Evolutionary conservation across 1,140 invertebrate species (phyloP).

Genomic region (Drosophila tani): DNA sequence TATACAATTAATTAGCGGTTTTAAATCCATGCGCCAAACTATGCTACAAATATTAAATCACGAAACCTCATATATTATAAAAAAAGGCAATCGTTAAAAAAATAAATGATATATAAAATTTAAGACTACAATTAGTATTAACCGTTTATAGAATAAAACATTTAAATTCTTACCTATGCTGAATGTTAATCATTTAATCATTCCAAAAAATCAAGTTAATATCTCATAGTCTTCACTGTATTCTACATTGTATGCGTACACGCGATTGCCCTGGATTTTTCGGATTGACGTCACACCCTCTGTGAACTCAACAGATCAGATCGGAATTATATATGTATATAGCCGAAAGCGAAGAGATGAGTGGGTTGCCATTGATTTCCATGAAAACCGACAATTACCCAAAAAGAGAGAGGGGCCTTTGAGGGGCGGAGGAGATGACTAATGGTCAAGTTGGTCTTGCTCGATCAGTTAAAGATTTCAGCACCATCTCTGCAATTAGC

Average conservation of each 20-base stretch:
- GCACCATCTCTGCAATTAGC: constrained; percentile 54
- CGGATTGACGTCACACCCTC: constrained; percentile 75
- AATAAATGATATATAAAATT: too few species aligned
- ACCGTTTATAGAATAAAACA: too few species aligned
- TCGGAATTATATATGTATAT: constrained; percentile 10
- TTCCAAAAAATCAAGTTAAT: too few species aligned
- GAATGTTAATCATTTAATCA: too few species aligned
- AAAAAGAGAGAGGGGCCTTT: constrained; percentile 7
- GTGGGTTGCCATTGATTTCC: constrained; percentile 39
- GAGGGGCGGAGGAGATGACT: constrained; percentile 20
- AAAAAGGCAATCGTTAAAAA: too few species aligned
- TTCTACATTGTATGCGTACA: constrained; percentile 41
- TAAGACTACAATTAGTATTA: too few species aligned
- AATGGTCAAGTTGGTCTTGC: constrained; percentile 35
- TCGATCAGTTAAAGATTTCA: constrained; percentile 46
- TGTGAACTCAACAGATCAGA: constrained; percentile 33
- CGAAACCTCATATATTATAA: too few species aligned
- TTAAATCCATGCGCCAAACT: too few species aligned
- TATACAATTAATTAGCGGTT: background rate
- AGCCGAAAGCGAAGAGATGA: constrained; percentile 14
- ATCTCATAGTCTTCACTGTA: background rate
- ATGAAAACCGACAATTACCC: constrained; percentile 33
- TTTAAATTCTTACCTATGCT: background rate
- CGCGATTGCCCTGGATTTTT: constrained; percentile 66
- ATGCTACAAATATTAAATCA: too few species aligned